These are phyloP conservation scores for Hydractinia symbiolongicarpus DNA, from an alignment of 30 jellyfish, hydroid and myxozoan genomes.

Conservation along the genomic window DNA sequence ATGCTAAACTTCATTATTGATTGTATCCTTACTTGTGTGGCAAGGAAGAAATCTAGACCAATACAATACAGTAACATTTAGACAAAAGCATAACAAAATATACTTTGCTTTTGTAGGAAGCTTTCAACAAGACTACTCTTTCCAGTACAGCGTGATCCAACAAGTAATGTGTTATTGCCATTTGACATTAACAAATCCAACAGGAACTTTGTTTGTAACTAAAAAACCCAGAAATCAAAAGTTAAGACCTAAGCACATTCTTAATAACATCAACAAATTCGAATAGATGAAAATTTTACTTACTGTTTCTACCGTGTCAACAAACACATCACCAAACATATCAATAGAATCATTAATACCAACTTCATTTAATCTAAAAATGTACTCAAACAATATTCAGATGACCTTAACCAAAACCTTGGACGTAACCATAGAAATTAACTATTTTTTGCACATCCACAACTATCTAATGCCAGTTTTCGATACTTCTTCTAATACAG, in stretches of 20 bases:
- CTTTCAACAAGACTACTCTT: constrained; percentile 57
- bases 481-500: too few relatives aligned
- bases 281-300: not conserved
- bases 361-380: not conserved
- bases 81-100: not conserved
- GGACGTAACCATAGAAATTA: too few relatives aligned
- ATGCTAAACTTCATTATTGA: too few relatives aligned
- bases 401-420: not conserved
- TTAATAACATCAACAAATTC: not conserved
- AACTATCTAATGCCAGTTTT: too few relatives aligned
- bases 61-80: not conserved
- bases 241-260: not conserved
- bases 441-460: too few relatives aligned
- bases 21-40: too few relatives aligned
- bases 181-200: constrained; percentile 58
- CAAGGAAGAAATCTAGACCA: too few relatives aligned
- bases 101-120: constrained; percentile 48
- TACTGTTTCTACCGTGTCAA: constrained; percentile 67
- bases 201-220: constrained; percentile 57
- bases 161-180: constrained; percentile 49
- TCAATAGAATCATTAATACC: constrained; percentile 36
- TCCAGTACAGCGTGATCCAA: constrained; percentile 73
- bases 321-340: constrained; percentile 53
- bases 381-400: not conserved
- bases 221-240: not conserved